Conservation (phyloP, 2,888 invertebrate genomes). For the Cistogaster globosa region DNA sequence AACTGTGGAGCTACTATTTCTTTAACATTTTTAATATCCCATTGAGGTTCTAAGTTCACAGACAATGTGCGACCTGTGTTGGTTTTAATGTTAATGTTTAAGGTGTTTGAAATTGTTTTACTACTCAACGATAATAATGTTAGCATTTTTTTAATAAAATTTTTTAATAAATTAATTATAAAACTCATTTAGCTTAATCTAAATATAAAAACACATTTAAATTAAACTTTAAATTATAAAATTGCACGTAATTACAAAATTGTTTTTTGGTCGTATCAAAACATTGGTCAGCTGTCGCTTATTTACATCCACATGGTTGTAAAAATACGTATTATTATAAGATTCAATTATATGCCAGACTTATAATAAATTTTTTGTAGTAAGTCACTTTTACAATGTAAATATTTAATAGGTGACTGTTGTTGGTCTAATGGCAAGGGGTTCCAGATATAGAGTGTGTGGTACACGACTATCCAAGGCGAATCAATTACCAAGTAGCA, state of each 20-base stretch:
- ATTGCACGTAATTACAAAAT: conserved; percentile 40
- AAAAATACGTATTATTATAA: background rate
- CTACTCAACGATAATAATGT: conserved; percentile 86
- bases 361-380: too few species aligned
- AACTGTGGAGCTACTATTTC: conserved; percentile 88
- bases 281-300: conserved; percentile 46
- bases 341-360: too few species aligned
- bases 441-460: too few species aligned
- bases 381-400: too few species aligned
- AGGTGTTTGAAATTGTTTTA: conserved; percentile 85
- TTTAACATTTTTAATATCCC: conserved; percentile 89
- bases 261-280: background rate
- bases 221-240: background rate
- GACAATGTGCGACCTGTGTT: conserved; percentile 87
- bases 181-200: conserved; percentile 84
- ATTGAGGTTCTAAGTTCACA: conserved; percentile 88
- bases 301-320: conserved; percentile 8
- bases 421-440: too few species aligned
- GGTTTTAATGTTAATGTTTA: conserved; percentile 88
- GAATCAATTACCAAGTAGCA: too few species aligned
- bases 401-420: too few species aligned
- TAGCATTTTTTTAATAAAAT: conserved; percentile 86
- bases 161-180: conserved; percentile 84
- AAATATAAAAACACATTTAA: background rate
- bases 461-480: too few species aligned